Conservation (phyloP, 2,113 vertebrate species). For the Etheostoma spectabile region DNA sequence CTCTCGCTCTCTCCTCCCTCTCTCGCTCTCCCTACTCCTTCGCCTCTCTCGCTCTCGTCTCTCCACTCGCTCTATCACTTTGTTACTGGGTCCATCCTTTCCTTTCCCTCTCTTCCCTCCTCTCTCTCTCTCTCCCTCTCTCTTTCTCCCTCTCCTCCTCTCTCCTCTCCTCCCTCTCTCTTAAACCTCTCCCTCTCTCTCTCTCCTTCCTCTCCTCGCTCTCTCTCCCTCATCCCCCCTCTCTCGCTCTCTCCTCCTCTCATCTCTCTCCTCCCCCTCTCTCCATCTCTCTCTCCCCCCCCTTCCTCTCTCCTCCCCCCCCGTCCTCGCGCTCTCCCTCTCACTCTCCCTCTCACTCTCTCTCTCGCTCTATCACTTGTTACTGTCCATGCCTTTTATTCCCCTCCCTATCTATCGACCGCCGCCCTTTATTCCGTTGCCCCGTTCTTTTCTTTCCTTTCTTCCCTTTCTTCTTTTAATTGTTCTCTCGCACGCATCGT, state of each 20-base stretch:
- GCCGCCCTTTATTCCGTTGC: no score
- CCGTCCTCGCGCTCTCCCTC: neutral
- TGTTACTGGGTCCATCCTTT: no score
- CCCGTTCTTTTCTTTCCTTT: no score
- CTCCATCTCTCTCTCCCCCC: no score
- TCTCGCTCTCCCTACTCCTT: no score
- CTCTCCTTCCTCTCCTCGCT: constrained; percentile 1
- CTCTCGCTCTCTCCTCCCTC: no score
- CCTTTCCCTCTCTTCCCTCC: no score
- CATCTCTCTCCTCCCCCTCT: neutral
- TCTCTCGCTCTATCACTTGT: constrained; percentile 16
- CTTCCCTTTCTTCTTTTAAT: neutral
- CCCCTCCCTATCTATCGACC: neutral
- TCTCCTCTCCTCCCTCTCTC: neutral
- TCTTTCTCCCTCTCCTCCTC: constrained; percentile 6
- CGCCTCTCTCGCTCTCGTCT: no score
- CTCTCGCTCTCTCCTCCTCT: no score
- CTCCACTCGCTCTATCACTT: no score
- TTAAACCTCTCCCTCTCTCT: neutral
- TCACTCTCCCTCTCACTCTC: neutral
- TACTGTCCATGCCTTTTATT: neutral
- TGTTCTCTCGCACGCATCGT: constrained; percentile 54
- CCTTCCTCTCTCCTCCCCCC: no score
- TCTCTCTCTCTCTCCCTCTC: neutral
- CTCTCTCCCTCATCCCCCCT: no score